Conservation (phyloP, 35 echinoderm and acorn worm species). For the Diadema setosum region DNA sequence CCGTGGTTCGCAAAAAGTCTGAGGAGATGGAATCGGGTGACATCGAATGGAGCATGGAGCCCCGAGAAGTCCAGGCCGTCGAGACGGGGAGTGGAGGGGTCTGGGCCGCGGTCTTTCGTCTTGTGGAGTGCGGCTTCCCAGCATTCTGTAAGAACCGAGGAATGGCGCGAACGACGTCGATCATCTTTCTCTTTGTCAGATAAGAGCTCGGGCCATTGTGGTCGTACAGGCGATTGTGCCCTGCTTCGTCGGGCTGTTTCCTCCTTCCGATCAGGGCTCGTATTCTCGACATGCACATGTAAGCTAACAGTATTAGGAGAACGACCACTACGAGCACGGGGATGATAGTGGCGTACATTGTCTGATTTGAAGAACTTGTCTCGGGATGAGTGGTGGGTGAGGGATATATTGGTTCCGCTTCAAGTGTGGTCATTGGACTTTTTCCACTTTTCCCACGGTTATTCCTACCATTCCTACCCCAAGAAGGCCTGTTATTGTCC, state of each 20-base stretch:
- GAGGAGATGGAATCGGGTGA: background rate
- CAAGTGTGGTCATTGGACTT: background rate
- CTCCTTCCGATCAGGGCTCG: background rate
- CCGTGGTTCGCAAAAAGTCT: background rate
- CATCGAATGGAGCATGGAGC: background rate
- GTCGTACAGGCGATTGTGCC: background rate
- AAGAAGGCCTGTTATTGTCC: too few relatives aligned
- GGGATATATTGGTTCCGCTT: background rate
- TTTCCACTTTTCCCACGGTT: background rate
- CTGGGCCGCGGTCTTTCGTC: background rate
- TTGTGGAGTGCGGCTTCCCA: background rate
- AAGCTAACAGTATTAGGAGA: background rate
- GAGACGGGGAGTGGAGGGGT: background rate
- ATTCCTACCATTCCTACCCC: background rate
- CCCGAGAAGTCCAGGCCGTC: background rate
- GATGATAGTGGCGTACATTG: background rate
- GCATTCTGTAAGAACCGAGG: background rate
- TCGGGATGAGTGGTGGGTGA: background rate
- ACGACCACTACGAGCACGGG: background rate
- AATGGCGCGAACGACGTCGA: background rate
- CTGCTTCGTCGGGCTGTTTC: background rate
- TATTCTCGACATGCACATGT: background rate
- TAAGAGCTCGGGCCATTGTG: background rate
- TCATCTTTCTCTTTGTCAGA: background rate
- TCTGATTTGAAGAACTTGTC: background rate